Percentiles rank a stretch among this genome's conserved stretches.
Conservation (phyloP, 2,888 invertebrate species). For the Ormyrus thymus region DNA sequence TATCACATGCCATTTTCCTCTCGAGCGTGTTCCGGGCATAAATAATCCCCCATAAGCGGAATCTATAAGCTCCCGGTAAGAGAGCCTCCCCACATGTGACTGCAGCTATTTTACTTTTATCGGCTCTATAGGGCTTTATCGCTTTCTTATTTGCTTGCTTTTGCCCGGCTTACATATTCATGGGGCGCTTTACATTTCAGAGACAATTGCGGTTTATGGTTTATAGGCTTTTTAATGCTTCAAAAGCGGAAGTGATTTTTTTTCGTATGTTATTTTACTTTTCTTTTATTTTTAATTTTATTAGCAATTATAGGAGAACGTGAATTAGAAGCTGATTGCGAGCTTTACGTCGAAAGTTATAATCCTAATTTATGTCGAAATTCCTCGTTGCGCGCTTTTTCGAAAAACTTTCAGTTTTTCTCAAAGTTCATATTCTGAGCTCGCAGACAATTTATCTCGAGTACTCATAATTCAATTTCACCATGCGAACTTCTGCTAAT, state of each 20-base stretch:
- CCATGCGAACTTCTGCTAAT: too few relatives aligned
- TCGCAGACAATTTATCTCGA: too few relatives aligned
- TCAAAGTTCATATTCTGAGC: too few relatives aligned
- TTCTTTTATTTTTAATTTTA: too few relatives aligned
- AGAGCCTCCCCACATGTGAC: slow-evolving; percentile 4
- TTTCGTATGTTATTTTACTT: not conserved
- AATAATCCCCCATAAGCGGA: slow-evolving; percentile 70
- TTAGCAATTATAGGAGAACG: too few relatives aligned
- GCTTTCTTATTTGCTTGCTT: slow-evolving; percentile 2
- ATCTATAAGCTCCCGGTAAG: slow-evolving; percentile 60
- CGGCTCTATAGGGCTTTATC: not conserved
- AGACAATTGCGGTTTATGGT: not conserved
- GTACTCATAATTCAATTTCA: too few relatives aligned
- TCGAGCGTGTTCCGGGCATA: slow-evolving; percentile 65
- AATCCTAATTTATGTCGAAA: too few relatives aligned
- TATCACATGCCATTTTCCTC: slow-evolving; percentile 68
- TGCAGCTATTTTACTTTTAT: slow-evolving; percentile 23
- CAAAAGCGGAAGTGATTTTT: not conserved
- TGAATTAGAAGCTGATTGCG: too few relatives aligned
- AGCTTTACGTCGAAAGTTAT: too few relatives aligned
- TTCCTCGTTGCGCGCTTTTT: too few relatives aligned
- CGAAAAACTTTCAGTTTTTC: too few relatives aligned
- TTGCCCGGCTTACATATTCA: not conserved
- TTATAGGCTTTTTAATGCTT: too few relatives aligned
- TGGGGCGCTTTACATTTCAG: not conserved